phyloP scores from a whole-genome alignment of 2,888 invertebrate species.

The Pristionchus exspectatus region DNA sequence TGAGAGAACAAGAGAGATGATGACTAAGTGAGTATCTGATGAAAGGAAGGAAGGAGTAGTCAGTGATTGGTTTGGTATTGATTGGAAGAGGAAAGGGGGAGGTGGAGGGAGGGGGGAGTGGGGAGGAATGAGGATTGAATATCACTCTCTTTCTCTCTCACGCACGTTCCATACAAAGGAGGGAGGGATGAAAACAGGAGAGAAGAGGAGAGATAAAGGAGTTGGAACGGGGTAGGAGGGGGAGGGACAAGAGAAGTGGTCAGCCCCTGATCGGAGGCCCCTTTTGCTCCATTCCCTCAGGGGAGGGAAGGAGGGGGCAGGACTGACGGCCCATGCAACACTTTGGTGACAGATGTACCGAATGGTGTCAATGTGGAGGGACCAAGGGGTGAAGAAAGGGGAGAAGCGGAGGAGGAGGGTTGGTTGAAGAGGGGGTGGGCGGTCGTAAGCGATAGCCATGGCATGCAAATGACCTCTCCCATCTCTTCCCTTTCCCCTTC shows the following conservation, averaged over 20 bases:
- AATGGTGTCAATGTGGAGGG: neutral
- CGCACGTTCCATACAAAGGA: constrained; percentile 40
- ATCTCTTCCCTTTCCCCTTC: constrained; percentile 23
- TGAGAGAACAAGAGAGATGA: neutral
- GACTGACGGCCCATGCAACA: constrained; percentile 4
- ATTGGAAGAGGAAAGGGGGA: neutral
- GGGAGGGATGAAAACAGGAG: neutral
- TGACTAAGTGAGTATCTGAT: neutral
- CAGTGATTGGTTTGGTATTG: constrained; percentile 33
- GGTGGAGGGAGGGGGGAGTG: constrained; percentile 16
- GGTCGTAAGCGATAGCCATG: constrained; percentile 39
- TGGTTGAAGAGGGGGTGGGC: neutral
- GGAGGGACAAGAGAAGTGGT: neutral
- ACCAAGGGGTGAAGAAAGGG: neutral
- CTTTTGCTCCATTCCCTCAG: neutral
- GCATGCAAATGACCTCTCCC: constrained; percentile 29
- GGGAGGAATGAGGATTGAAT: neutral
- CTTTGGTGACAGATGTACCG: constrained; percentile 41
- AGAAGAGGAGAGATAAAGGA: constrained; percentile 5
- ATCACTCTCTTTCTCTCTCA: constrained; percentile 39
- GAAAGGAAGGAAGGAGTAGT: neutral
- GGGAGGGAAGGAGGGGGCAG: constrained; percentile 10
- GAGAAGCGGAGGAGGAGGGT: neutral
- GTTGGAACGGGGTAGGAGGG: constrained; percentile 8
- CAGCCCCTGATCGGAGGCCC: neutral